Percentiles rank a stretch among this genome's conserved stretches.
These are phyloP conservation scores for Daptonema setosum DNA, from an alignment of 2,888 invertebrate species.

Conservation along the genomic window DNA sequence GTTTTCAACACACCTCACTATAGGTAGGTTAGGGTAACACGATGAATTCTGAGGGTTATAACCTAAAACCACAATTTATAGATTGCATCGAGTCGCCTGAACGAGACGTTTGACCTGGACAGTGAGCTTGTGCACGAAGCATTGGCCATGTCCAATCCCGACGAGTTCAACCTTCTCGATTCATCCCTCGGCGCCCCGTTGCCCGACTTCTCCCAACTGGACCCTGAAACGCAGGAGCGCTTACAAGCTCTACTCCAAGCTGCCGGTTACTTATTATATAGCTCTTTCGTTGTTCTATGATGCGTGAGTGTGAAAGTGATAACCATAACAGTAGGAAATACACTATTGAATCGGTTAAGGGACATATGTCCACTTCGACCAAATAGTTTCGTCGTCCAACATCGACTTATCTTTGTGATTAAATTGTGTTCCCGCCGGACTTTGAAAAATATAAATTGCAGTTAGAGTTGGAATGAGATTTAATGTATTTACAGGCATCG, in stretches of 20 bases:
- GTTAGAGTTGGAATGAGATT: not conserved
- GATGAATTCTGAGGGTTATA: too few relatives aligned
- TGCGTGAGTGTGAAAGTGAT: not conserved
- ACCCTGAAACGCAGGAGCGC: slow-evolving; percentile 63
- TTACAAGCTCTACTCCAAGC: slow-evolving; percentile 80
- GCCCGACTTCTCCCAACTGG: slow-evolving; percentile 27
- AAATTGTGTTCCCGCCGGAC: too few relatives aligned
- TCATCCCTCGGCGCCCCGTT: not conserved
- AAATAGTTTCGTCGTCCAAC: too few relatives aligned
- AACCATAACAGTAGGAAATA: not conserved
- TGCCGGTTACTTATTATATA: not conserved
- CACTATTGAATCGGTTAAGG: too few relatives aligned
- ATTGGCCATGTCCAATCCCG: not conserved
- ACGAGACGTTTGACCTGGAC: not conserved
- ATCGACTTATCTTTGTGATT: too few relatives aligned
- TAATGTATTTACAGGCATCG: slow-evolving; percentile 42
- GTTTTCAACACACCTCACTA: too few relatives aligned
- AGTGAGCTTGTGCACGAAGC: not conserved
- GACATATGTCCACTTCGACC: too few relatives aligned
- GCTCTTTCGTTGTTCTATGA: not conserved
- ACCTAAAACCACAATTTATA: too few relatives aligned
- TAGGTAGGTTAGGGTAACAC: too few relatives aligned
- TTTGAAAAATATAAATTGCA: too few relatives aligned
- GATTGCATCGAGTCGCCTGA: not conserved
- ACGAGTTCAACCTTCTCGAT: not conserved